Base-by-base conservation (phyloP, 2,797 vertebrate species). In the Alectoris magna region DNA sequence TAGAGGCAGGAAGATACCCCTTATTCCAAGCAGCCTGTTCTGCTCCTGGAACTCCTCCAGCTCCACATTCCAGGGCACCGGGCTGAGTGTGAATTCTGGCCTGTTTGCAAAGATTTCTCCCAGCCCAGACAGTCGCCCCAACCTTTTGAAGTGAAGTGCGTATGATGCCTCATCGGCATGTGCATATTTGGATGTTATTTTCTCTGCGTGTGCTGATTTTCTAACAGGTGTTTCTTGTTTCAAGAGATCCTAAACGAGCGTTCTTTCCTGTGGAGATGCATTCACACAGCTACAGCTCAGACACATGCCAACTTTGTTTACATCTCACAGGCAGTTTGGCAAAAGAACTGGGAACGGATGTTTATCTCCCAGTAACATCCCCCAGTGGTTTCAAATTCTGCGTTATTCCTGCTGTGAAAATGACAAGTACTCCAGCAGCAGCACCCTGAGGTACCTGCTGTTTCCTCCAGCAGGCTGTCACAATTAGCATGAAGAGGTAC, bases 171-270 rank as follows among this genome's bases (percentile, higher is more conserved):
- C 92, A 96, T 92, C 94, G 94, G 93, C 83, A 26, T 92, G 83
- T 92, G 91, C 80, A 87, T 51, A 93, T 79, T 58, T 92, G 88
- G 91, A 95, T 91, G 92, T 94, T 96, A 94, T 96, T 94, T 91
- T 94, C 83, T 83, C 93, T 73, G 76, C 55, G 21, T 87, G 91
- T 36, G 9, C 93, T 95, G 84, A 94, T 91, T 95, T 95, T 96
- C 1, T 59, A 95, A 89, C 96, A 97, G 95, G 96, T 97, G 96
- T 94, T 97, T 97, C 94, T 97, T 94, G 95, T 95, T 96, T 94
- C 93, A 90, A 94, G 81, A 94, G 90, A 74, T 94, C 92, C 91
- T 93, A 95, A 95, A 97, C 29, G 84, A 96, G 92, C 75, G 7
- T 85, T 73, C 89, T 93, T 97, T 97, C 95, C 95, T 96, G 95